phyloP scores from a whole-genome alignment of 2,797 vertebrate genomes.

The Sebastes variabilis region DNA sequence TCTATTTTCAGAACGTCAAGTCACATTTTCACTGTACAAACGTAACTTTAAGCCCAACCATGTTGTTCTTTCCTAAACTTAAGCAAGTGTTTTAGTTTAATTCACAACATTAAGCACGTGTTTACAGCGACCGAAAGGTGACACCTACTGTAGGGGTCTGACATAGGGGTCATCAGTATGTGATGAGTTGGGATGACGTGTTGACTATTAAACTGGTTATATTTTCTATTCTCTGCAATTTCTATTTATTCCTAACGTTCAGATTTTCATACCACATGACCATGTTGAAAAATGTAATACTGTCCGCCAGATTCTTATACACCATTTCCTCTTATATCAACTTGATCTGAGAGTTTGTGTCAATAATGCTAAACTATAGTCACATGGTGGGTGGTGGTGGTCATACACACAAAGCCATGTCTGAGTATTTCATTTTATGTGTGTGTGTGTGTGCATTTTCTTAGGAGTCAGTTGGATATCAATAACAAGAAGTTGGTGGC shows the following conservation, averaged over 20 bases:
- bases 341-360: not conserved
- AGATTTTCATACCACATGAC: not conserved
- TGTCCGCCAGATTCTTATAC: not conserved
- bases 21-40: too few relatives aligned
- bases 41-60: too few relatives aligned
- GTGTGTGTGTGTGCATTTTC: not conserved
- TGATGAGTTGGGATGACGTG: too few relatives aligned
- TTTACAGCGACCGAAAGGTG: too few relatives aligned
- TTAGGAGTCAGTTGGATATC: constrained; percentile 97
- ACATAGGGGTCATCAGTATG: too few relatives aligned
- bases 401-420: not conserved
- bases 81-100: too few relatives aligned
- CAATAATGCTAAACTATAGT: not conserved
- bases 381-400: too few relatives aligned
- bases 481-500: constrained; percentile 94
- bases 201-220: not conserved
- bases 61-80: too few relatives aligned
- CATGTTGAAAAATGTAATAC: not conserved
- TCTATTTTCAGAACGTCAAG: too few relatives aligned
- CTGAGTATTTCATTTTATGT: not conserved
- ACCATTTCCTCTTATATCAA: not conserved
- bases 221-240: not conserved
- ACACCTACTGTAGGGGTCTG: too few relatives aligned
- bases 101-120: too few relatives aligned
- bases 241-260: not conserved